Conservation (phyloP, 2,797 vertebrate genomes). For the Chloroceryle amazona region DNA sequence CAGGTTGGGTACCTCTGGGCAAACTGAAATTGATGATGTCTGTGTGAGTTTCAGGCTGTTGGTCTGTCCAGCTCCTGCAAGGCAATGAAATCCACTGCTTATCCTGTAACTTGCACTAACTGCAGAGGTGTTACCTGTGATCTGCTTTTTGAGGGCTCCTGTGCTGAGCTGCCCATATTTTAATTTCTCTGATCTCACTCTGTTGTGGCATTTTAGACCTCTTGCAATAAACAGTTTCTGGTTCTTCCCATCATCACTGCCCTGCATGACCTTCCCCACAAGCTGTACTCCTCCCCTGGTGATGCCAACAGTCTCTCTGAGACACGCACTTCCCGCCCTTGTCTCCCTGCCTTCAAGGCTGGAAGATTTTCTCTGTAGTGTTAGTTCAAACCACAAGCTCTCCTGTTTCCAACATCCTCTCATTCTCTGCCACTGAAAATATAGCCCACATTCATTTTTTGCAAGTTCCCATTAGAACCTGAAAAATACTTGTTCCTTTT, state of each 20-base stretch:
- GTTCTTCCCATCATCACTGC: not conserved
- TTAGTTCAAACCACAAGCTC: not conserved
- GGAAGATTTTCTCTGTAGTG: not conserved
- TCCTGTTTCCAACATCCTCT: not conserved
- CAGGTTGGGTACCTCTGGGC: not conserved
- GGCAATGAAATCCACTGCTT: not conserved
- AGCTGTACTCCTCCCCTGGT: not conserved
- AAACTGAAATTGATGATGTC: not conserved
- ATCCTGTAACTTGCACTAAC: not conserved
- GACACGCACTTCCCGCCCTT: accelerated
- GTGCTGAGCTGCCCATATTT: not conserved
- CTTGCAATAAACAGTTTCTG: not conserved
- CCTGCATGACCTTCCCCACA: not conserved
- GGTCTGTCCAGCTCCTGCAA: not conserved
- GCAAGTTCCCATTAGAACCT: not conserved
- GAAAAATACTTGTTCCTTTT: not conserved
- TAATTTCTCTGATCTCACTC: not conserved
- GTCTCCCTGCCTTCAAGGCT: not conserved
- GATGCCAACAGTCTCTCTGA: not conserved
- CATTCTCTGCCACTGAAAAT: not conserved
- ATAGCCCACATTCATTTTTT: accelerated
- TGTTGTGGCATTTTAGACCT: not conserved
- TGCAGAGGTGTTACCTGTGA: not conserved
- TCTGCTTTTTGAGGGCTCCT: not conserved
- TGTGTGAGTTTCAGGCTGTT: not conserved